Evolutionary conservation across 2,113 vertebrate species (phyloP).

Genomic region (Emydura subglobosa): DNA sequence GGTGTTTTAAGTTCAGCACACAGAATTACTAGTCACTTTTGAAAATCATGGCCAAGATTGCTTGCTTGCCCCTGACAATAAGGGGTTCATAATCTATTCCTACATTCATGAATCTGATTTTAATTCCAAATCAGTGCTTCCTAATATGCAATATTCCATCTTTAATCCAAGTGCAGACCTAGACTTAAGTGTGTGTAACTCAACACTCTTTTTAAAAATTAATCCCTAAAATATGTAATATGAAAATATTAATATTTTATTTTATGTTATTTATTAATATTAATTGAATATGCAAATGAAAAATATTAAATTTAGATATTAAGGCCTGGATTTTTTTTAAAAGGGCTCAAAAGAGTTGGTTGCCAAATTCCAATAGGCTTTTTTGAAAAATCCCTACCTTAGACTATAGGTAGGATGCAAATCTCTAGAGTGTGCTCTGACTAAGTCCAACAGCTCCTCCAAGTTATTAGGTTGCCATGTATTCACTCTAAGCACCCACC

Average conservation of each 20-base stretch:
- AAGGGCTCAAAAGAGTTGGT: background rate
- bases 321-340: background rate
- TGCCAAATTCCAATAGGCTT: background rate
- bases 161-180: background rate
- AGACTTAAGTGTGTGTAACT: background rate
- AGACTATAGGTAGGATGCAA: fast-evolving
- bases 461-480: background rate
- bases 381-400: background rate
- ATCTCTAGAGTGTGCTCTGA: background rate
- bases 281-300: no score
- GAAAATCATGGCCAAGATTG: no score
- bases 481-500: background rate
- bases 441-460: background rate
- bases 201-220: no score
- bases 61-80: no score
- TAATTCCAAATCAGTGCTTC: background rate
- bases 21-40: no score
- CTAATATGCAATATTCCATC: background rate
- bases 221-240: no score
- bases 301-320: background rate
- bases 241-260: no score
- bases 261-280: no score
- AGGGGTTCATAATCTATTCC: no score
- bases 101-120: background rate
- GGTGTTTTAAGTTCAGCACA: no score